Conservation (phyloP, 2,797 vertebrate genomes). For the Perodicticus potto region DNA sequence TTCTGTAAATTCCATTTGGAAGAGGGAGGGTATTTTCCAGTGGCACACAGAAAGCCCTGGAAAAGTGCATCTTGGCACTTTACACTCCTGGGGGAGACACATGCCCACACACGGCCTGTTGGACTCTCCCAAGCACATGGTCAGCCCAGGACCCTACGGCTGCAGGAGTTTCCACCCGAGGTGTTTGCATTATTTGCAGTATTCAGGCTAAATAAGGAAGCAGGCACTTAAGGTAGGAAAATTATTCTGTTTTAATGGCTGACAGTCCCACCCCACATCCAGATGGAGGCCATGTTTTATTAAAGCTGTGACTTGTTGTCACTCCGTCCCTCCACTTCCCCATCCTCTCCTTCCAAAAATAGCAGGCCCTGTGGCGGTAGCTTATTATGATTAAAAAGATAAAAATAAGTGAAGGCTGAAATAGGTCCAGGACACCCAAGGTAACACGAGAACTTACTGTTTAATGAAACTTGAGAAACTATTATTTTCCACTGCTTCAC, state of each 20-base stretch:
- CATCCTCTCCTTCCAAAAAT: slow-evolving; percentile 87
- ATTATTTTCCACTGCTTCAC: slow-evolving; percentile 90
- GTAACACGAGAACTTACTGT: slow-evolving; percentile 85
- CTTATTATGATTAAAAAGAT: slow-evolving; percentile 88
- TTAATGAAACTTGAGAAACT: slow-evolving; percentile 89
- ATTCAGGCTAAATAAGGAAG: slow-evolving; percentile 80
- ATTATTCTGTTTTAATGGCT: slow-evolving; percentile 77
- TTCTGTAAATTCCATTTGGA: not conserved
- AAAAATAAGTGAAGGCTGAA: slow-evolving; percentile 89
- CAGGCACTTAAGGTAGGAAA: slow-evolving; percentile 83
- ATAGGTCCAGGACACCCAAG: slow-evolving; percentile 85
- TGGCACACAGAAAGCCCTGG: not conserved
- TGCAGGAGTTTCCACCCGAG: slow-evolving; percentile 56
- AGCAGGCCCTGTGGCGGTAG: slow-evolving; percentile 84
- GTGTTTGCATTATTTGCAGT: slow-evolving; percentile 6
- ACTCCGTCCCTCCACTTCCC: slow-evolving; percentile 83
- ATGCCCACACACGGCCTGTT: not conserved
- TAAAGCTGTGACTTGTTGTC: slow-evolving; percentile 88
- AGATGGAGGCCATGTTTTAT: slow-evolving; percentile 87
- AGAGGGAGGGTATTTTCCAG: not conserved
- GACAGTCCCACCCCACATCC: slow-evolving; percentile 61
- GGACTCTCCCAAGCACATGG: slow-evolving; percentile 7
- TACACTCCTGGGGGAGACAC: not conserved
- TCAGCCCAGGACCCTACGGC: not conserved
- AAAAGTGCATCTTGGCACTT: not conserved